These are phyloP conservation scores for Cheilosia vulpina DNA, from an alignment of 2,888 invertebrate genomes.

Conservation along the genomic window DNA sequence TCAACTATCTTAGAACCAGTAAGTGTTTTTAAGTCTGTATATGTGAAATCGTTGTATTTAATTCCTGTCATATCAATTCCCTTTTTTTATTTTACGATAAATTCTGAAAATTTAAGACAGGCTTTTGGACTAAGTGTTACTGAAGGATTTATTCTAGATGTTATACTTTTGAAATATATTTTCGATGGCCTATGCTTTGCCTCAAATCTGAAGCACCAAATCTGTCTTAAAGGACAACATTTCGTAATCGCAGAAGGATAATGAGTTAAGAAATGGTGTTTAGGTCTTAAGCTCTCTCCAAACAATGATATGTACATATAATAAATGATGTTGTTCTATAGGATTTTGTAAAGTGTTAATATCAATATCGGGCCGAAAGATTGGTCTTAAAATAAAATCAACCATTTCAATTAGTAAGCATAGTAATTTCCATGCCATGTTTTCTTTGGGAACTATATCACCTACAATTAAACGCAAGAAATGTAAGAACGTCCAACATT, in stretches of 20 bases:
- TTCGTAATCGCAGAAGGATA: constrained; percentile 31
- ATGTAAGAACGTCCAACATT: constrained; percentile 18
- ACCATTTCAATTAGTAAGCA: too few species aligned
- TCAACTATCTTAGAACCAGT: neutral
- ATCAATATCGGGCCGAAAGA: neutral
- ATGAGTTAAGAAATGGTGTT: constrained; percentile 21
- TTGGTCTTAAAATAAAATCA: neutral
- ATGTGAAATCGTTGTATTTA: neutral
- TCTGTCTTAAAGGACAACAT: constrained; percentile 6
- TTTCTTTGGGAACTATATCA: constrained; percentile 1
- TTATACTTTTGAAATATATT: neutral
- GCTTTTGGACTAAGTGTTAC: constrained; percentile 14
- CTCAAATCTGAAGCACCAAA: constrained; percentile 27
- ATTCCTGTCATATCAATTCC: constrained; percentile 12
- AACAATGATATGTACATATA: constrained; percentile 38
- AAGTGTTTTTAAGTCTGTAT: neutral
- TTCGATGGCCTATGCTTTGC: constrained; percentile 14
- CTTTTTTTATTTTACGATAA: constrained; percentile 21
- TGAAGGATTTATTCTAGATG: constrained; percentile 10
- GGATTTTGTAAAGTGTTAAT: neutral
- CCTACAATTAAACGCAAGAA: constrained; percentile 8
- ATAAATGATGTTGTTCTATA: constrained; percentile 35
- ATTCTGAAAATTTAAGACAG: constrained; percentile 13
- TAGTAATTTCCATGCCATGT: too few species aligned
- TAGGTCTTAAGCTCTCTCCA: constrained; percentile 23